These are phyloP conservation scores for Furcifer pardalis DNA, from an alignment of 2,797 vertebrate species.

Conservation along the genomic window DNA sequence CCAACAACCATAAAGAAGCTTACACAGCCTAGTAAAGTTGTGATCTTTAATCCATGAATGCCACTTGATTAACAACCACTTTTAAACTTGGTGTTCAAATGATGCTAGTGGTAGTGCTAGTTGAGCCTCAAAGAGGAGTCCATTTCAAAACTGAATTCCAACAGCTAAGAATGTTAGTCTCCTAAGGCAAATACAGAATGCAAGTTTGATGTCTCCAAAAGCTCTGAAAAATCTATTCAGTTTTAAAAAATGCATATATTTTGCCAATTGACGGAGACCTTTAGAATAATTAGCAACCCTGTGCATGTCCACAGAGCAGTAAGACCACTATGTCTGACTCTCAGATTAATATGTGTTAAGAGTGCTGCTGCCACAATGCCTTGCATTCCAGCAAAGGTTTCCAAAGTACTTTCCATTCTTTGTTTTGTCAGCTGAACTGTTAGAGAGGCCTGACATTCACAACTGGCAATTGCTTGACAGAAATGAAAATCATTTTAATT, in stretches of 20 bases:
- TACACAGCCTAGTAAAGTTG: no score
- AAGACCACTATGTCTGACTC: neutral
- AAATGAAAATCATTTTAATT: constrained; percentile 61
- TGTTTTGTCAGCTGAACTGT: constrained; percentile 16
- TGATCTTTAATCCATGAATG: no score
- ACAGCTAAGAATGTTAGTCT: no score
- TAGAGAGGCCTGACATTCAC: constrained; percentile 26
- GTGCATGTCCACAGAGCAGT: neutral
- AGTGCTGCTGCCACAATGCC: neutral
- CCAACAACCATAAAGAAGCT: no score
- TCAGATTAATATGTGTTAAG: neutral
- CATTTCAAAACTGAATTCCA: no score
- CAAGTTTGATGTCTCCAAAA: no score
- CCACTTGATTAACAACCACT: no score
- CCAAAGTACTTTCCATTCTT: constrained; percentile 13
- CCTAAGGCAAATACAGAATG: no score
- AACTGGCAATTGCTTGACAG: constrained; percentile 38
- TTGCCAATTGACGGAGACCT: neutral
- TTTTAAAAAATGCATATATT: neutral
- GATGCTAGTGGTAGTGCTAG: no score
- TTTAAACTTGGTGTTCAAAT: no score
- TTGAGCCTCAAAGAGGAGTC: no score
- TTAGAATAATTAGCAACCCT: neutral
- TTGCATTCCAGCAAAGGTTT: constrained; percentile 11
- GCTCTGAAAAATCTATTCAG: neutral